Evolutionary conservation across 1,140 invertebrate species (phyloP), one percentile per base, ranked within the genome.

Genomic region (Hyposmocoma kahamanoa): DNA sequence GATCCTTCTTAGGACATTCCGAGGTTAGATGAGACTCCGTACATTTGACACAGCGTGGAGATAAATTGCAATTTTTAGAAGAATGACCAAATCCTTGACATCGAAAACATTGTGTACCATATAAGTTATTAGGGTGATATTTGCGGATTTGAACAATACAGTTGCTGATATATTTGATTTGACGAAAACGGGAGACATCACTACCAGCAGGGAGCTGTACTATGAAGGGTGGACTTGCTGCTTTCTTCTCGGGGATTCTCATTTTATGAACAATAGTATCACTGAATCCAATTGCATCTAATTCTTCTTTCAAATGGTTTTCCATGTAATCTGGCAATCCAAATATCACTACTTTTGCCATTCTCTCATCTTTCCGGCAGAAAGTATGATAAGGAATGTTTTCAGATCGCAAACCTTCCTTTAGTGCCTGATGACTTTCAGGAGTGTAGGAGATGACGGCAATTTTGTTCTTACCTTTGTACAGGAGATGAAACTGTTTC

Each of bases 51-150:
- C 73, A 77, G 8, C n/a, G 44, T 9, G 65, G 53, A 3, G 50
- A 48, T 22, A 26, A 50, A 20, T 52, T 53, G 22, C 76, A 80
- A 30, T 72, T 70, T 0, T 21, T 9, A 3, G 62, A 65, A 0
- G 69, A 63, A 45, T 81, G 67, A n/a, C 69, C 67, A 65, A 61
- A 81, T 9, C 64, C 41, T 58, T 83, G 76, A 21, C 72, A 81
- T 15, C 41, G 9, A 15, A 24, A 42, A 22, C 20, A 42, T 24
- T 42, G 41, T 3, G 41, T 22, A 6, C 41, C 41, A 11, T 3
- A 22, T 2, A 24, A 10, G 10, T 26, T 22, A 22, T 42, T 42
- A 4, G 41, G 6, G 2, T 24, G 10, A 15, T 15, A 42, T 11
- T 22, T 22, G 11, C 24, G 3, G 2, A 42, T 42, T 22, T 42